These are phyloP conservation scores for Buceros bicornis DNA, from an alignment of 2,797 vertebrate species.

Conservation along the genomic window DNA sequence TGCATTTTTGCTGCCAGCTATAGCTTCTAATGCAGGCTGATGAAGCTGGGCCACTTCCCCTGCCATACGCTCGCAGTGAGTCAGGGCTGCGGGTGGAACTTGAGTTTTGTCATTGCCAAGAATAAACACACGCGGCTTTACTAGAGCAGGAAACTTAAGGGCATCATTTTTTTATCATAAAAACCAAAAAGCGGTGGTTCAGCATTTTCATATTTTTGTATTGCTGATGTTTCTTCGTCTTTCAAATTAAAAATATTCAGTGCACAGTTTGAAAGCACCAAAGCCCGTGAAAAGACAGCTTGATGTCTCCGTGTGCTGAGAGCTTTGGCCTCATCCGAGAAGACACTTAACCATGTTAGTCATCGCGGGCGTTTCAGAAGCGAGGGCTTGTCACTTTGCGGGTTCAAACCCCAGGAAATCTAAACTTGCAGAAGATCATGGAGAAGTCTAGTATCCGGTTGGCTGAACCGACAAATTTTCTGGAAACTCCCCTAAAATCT, in stretches of 20 bases:
- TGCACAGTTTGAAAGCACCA: not conserved
- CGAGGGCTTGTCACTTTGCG: not conserved
- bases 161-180: not conserved
- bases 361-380: not conserved
- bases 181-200: not conserved
- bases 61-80: slow-evolving; percentile 58
- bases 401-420: not conserved
- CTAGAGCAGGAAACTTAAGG: slow-evolving; percentile 22
- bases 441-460: slow-evolving; percentile 34
- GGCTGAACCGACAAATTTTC: slow-evolving; percentile 61
- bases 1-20: slow-evolving; percentile 52
- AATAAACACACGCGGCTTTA: slow-evolving; percentile 26
- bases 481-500: slow-evolving; percentile 70
- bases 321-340: not conserved
- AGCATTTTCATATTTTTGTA: not conserved
- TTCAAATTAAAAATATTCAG: not conserved
- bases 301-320: not conserved
- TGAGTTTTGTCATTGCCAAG: slow-evolving; percentile 43
- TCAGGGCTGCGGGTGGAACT: slow-evolving; percentile 69
- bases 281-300: not conserved
- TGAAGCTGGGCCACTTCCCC: slow-evolving; percentile 57
- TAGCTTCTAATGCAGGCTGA: slow-evolving; percentile 18
- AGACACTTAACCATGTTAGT: not conserved
- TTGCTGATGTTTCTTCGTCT: not conserved
- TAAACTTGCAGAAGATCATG: not conserved